A percentile compares a stretch with the other conserved stretches of the same genome.
These are phyloP conservation scores for Agrochola litura DNA, from an alignment of 2,888 invertebrate genomes.

Conservation along the genomic window DNA sequence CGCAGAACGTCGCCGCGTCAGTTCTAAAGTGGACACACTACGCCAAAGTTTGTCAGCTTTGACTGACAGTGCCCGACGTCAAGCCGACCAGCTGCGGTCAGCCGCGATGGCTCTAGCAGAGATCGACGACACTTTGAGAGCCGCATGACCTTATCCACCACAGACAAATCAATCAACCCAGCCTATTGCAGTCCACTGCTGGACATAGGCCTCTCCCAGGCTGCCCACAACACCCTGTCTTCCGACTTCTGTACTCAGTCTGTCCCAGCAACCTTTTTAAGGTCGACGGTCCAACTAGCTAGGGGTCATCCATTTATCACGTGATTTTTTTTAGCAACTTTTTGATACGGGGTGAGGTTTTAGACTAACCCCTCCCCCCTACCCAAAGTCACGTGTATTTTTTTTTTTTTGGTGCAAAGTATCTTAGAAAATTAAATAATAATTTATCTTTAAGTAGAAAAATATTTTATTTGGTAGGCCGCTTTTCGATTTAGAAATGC, in stretches of 20 bases:
- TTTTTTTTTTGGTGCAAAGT: no score
- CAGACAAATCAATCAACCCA: neutral
- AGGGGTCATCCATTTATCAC: neutral
- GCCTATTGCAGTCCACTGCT: neutral
- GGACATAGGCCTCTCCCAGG: neutral
- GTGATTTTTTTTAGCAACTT: no score
- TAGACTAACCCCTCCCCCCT: no score
- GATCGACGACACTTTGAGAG: slow-evolving; percentile 78
- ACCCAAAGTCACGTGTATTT: no score
- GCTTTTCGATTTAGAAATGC: no score
- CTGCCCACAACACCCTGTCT: neutral
- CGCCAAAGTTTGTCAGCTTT: slow-evolving; percentile 74
- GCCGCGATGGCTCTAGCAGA: slow-evolving; percentile 78
- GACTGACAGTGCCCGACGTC: slow-evolving; percentile 72
- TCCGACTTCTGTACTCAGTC: neutral
- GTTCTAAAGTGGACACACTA: slow-evolving; percentile 67
- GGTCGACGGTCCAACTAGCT: neutral
- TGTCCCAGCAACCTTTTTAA: neutral
- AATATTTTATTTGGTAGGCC: no score
- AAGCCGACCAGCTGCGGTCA: slow-evolving; percentile 73
- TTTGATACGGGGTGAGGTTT: no score
- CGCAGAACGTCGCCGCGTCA: slow-evolving; percentile 78
- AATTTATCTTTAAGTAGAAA: no score
- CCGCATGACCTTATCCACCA: slow-evolving; percentile 62
- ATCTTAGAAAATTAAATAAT: no score